Conservation (phyloP, 1,140 invertebrate genomes). For the Dufourea novaeangliae region DNA sequence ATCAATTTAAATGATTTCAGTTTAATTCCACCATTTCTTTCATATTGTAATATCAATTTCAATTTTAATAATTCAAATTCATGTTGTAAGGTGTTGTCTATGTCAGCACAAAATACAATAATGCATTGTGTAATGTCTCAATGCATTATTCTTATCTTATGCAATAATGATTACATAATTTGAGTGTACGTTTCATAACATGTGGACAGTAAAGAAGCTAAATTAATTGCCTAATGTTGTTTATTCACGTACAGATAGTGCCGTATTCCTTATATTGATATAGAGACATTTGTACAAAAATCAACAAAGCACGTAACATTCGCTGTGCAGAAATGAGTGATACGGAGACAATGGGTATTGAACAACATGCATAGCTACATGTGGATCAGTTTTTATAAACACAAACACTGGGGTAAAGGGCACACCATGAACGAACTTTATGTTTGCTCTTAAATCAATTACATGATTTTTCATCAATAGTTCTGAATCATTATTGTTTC, state of each 20-base stretch:
- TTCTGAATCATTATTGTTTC: conserved; percentile 5
- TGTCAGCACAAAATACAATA: conserved; percentile 9
- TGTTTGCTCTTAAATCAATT: conserved; percentile 30
- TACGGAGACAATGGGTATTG: conserved; percentile 18
- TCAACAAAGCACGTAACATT: conserved; percentile 37
- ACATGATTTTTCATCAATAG: conserved; percentile 12
- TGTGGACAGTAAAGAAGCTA: conserved; percentile 3
- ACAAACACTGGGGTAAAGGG: conserved; percentile 77
- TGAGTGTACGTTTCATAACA: neutral
- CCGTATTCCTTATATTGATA: conserved; percentile 25
- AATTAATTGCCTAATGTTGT: conserved; percentile 8
- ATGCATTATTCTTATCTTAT: no score
- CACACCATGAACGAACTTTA: conserved; percentile 52
- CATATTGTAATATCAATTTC: conserved; percentile 1
- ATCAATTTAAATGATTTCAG: conserved; percentile 30
- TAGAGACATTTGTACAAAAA: conserved; percentile 34
- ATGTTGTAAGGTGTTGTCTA: neutral
- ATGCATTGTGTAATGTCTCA: no score
- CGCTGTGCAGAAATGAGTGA: conserved; percentile 3
- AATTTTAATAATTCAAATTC: conserved; percentile 20
- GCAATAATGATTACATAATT: conserved; percentile 3
- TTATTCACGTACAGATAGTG: conserved; percentile 34
- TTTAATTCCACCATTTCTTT: conserved; percentile 4
- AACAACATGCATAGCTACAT: conserved; percentile 47
- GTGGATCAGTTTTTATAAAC: conserved; percentile 61